phyloP scores from a whole-genome alignment of 30 jellyfish, hydroid and myxozoan species.

The Catostylus mosaicus region DNA sequence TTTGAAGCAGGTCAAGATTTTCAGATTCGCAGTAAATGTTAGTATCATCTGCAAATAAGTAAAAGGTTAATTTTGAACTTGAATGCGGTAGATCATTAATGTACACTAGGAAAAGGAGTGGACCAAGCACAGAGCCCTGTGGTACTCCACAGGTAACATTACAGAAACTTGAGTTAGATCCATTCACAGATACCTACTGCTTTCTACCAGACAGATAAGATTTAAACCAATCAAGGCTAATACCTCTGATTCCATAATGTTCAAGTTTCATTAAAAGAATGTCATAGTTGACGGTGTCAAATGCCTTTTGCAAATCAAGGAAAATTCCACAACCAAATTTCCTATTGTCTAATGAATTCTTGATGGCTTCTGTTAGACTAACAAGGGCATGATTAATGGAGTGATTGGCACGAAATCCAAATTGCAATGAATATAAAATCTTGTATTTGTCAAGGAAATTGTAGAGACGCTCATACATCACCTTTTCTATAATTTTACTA shows the following conservation, averaged over 20 bases:
- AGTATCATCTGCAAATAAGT: conserved; percentile 15
- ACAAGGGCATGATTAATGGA: conserved; percentile 69
- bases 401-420: no score
- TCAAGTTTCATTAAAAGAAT: no score
- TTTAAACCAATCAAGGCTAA: background rate
- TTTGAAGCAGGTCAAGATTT: no score
- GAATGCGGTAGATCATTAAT: background rate
- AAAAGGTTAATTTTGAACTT: background rate
- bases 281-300: no score
- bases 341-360: no score
- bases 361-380: conserved; percentile 62
- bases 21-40: no score
- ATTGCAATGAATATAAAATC: conserved; percentile 32
- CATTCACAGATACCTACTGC: no score
- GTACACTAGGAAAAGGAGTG: no score
- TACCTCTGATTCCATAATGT: no score
- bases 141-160: conserved; percentile 12
- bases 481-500: conserved; percentile 44
- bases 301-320: no score
- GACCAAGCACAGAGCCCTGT: conserved; percentile 29
- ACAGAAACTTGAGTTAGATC: background rate
- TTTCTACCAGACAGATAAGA: background rate
- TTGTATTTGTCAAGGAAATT: conserved; percentile 12
- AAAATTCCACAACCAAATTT: no score
- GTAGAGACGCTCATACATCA: conserved; percentile 44